Evolutionary conservation across 2,797 vertebrate genomes (phyloP).

Genomic region (Zenarchopterus dispar): DNA sequence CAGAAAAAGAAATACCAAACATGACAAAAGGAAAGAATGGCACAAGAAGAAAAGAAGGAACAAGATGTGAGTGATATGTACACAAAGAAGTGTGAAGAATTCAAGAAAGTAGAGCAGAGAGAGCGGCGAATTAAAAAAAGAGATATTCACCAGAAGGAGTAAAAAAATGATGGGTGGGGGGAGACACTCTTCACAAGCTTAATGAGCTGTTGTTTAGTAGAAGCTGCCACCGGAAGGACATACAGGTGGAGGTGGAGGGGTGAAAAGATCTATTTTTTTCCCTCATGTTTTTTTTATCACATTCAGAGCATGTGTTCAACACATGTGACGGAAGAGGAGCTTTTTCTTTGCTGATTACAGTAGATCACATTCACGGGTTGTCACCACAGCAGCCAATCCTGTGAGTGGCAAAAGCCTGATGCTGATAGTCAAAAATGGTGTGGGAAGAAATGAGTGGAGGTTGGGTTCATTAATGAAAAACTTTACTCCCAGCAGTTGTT

Average conservation of each 20-base stretch:
- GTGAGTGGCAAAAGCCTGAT: slow-evolving; percentile 3
- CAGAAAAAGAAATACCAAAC: background rate
- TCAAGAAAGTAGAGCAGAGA: background rate
- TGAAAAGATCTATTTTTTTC: slow-evolving; percentile 5
- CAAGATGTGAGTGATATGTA: background rate
- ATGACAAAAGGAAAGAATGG: background rate
- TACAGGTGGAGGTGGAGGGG: slow-evolving; percentile 1
- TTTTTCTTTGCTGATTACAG: slow-evolving; percentile 17
- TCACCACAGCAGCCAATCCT: background rate
- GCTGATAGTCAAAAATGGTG: background rate
- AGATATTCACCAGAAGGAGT: background rate
- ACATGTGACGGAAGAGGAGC: slow-evolving; percentile 13
- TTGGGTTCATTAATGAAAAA: background rate
- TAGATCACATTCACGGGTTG: slow-evolving; percentile 19
- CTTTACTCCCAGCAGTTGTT: too few species aligned
- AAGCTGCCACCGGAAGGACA: slow-evolving; percentile 6
- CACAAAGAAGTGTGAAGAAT: background rate
- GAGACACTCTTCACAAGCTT: background rate
- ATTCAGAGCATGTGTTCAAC: slow-evolving; percentile 8
- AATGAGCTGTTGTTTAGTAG: slow-evolving; percentile 1
- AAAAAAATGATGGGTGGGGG: background rate
- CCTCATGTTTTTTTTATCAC: slow-evolving; percentile 32
- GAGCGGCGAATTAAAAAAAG: background rate
- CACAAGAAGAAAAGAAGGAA: background rate
- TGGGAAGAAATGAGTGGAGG: background rate